Base-by-base conservation (phyloP, 2,888 invertebrate species). In the Monopis laevigella region DNA sequence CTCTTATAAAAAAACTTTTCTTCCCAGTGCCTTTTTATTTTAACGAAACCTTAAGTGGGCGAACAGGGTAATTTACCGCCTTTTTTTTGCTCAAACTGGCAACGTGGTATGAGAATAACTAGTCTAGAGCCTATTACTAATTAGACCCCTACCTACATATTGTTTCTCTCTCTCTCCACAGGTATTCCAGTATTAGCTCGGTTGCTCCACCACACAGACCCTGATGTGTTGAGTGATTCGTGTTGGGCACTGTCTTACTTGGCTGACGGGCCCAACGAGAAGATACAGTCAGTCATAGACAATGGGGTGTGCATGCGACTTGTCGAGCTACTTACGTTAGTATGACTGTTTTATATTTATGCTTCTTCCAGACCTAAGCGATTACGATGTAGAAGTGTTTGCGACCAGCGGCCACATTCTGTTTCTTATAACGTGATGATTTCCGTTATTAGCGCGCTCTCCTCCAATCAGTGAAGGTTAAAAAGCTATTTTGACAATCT, bases 201-300 rank as follows among this genome's bases (percentile, higher is more conserved):
- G 38, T 83, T 98, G 39, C 78, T 98, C 45, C 93, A 92, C 68
- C 93, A 96, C 64, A 83, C 85, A 5, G 97, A 98, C 69, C 82
- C 88, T 1, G 97, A 97, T 65, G 93, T 97, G 2, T 72, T 97
- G 38, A 90, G 94, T 45, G 98, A 98, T 70, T 89, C 97, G 3
- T 97, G 96, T 66, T 98, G 98, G 98, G 96, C 98, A 14, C 85
- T 98, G 27, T 96, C 96, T 41, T 98, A 98, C 67, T 74, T 98
- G 43, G 93, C 94, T 0, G 98, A 98, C 65, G 98, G 98, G 36
- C 95, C 96, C 30, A 96, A 98, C 69, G 96, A 98, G 53, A 97
- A 96, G 81, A 98, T 98, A 55, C 97, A 97, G 80, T 93, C 94
- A 24, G 97, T 98, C 39, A 95, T 98, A 49, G 94, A 97, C 69